phyloP scores from a whole-genome alignment of 1,140 invertebrate genomes.

The Nebria ingens region DNA sequence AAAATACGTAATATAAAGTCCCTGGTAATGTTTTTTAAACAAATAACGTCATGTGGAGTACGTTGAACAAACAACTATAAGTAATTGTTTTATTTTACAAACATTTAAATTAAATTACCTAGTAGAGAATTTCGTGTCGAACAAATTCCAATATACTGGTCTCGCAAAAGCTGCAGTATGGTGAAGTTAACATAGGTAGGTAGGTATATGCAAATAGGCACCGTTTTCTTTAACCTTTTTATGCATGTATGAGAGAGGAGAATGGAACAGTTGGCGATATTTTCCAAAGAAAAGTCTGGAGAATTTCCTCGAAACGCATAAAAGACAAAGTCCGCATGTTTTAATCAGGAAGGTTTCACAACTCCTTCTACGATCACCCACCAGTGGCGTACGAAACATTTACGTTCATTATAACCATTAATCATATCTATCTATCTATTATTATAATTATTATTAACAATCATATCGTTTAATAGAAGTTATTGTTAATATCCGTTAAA shows the following conservation, averaged over 20 bases:
- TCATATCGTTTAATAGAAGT: background rate
- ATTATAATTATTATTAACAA: background rate
- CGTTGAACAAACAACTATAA: too few species aligned
- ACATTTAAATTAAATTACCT: too few species aligned
- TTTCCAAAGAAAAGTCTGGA: background rate
- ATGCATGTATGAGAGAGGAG: constrained; percentile 1
- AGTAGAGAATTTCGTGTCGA: too few species aligned
- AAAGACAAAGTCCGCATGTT: constrained; percentile 8
- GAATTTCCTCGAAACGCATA: background rate
- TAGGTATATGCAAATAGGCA: background rate
- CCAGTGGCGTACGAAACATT: background rate
- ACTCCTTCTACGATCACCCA: background rate
- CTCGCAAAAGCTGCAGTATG: too few species aligned
- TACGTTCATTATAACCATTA: background rate
- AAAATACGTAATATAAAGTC: too few species aligned
- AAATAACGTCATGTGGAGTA: too few species aligned
- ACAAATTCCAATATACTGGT: too few species aligned
- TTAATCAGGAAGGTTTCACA: background rate
- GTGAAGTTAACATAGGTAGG: background rate
- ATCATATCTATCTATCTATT: background rate
- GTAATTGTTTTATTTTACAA: too few species aligned
- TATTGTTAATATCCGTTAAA: background rate
- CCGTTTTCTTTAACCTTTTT: background rate
- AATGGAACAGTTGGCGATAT: background rate
- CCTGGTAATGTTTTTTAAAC: too few species aligned